Percentiles rank a stretch among this genome's conserved stretches.
phyloP scores from a whole-genome alignment of 1,140 invertebrate species.

The Anoplophora glabripennis region DNA sequence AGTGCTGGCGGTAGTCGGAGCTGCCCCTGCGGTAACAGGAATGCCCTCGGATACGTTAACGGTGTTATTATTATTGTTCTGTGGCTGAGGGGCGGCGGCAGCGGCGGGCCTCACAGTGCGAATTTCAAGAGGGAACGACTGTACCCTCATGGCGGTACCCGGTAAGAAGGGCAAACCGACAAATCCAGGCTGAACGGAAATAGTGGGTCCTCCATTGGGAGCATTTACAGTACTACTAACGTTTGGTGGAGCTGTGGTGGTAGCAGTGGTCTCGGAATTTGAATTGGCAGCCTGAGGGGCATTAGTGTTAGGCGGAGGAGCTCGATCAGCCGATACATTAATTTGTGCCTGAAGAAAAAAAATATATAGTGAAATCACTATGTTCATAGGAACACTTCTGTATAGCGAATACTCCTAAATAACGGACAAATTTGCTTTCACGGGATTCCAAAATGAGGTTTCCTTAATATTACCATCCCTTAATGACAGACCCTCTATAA shows the following conservation, averaged over 20 bases:
- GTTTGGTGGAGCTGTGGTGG: constrained; percentile 30
- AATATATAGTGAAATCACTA: too few relatives aligned
- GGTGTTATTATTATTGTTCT: constrained; percentile 8
- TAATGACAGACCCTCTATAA: too few relatives aligned
- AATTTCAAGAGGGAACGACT: constrained; percentile 41
- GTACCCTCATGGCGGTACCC: constrained; percentile 36
- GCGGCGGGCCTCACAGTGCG: constrained; percentile 14
- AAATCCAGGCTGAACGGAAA: constrained; percentile 20
- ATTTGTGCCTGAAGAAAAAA: constrained; percentile 51
- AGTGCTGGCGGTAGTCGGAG: neutral
- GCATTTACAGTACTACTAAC: constrained; percentile 20
- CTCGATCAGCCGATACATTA: constrained; percentile 49
- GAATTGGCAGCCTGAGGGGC: constrained; percentile 32
- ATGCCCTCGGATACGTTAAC: neutral
- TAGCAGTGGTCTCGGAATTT: constrained; percentile 35
- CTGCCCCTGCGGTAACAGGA: neutral
- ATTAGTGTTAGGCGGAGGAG: constrained; percentile 28
- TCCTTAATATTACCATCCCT: too few relatives aligned
- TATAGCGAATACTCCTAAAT: too few relatives aligned
- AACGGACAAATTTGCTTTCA: too few relatives aligned
- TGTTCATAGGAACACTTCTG: too few relatives aligned
- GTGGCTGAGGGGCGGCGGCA: constrained; percentile 1
- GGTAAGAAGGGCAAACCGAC: constrained; percentile 26
- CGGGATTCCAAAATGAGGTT: too few relatives aligned
- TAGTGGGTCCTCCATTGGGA: constrained; percentile 7